Conservation (phyloP, 2,888 invertebrate species). For the Autographa gamma region DNA sequence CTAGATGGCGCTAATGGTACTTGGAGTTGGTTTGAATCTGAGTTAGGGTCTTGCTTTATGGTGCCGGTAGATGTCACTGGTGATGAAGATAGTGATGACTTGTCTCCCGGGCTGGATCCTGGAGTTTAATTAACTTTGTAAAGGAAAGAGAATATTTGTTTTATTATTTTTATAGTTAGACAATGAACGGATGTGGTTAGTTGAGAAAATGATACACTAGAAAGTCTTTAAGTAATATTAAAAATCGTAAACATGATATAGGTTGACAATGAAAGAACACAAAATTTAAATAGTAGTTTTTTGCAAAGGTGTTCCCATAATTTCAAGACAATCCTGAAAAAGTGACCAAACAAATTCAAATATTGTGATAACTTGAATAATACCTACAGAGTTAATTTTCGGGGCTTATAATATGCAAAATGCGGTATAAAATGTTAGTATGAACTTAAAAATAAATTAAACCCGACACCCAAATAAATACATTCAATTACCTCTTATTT, state of each 20-base stretch:
- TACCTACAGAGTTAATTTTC: too few relatives aligned
- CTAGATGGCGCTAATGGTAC: conserved; percentile 78
- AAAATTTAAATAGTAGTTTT: too few relatives aligned
- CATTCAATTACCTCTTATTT: conserved; percentile 71
- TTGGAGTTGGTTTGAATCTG: conserved; percentile 78
- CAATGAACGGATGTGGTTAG: neutral
- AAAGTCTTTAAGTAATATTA: neutral
- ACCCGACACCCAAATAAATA: conserved; percentile 60
- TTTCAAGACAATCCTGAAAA: too few relatives aligned
- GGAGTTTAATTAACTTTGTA: conserved; percentile 68
- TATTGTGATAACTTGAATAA: too few relatives aligned
- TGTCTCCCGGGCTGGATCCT: conserved; percentile 85
- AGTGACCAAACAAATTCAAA: too few relatives aligned
- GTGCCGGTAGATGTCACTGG: conserved; percentile 77
- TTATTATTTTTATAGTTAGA: conserved; percentile 18
- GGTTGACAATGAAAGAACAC: too few relatives aligned
- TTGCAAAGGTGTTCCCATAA: too few relatives aligned
- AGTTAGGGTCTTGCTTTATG: conserved; percentile 71
- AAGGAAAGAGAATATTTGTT: conserved; percentile 55
- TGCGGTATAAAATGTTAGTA: neutral
- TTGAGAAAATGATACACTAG: neutral
- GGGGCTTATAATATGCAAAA: neutral
- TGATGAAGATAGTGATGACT: conserved; percentile 80
- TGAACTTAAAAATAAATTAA: conserved; percentile 1
- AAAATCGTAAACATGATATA: too few relatives aligned